Base-by-base conservation (phyloP, 2,113 vertebrate species). In the Vanacampus margaritifer region DNA sequence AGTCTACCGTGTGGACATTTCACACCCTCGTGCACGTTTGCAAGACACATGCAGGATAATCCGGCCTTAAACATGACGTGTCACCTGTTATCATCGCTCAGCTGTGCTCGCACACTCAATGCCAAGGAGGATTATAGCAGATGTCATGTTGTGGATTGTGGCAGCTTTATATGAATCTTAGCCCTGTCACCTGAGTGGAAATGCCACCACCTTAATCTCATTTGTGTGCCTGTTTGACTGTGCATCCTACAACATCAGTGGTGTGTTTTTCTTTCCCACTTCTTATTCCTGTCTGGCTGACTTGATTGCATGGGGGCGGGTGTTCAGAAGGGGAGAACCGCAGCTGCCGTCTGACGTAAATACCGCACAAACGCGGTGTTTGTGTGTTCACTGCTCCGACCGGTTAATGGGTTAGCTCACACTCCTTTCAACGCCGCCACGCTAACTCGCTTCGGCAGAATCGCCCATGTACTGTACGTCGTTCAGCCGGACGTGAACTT, bases 341-440 rank as follows among this genome's bases (percentile, higher is more conserved):
- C 86, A 88, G 87, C 85, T 88, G 87, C 83, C 84, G 82, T 83
- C 80, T 90, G 89, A 89, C 88, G 88, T 83, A 89, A 88, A 90
- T 88, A 84, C 76, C 82, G 84, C 78, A 87, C 86, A 88, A 84
- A 81, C 37, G 76, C 69, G 74, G 72, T 76, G 86, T 84, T 71
- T 79, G 83, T 88, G 86, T 8, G 76, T 78, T 75, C 76, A 83
- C 82, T 76, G 82, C 81, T 67, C 77, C 72, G 69, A 79, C 80
- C 78, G 77, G 80, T 73, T 88, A 88, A 89, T 84, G 75, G 79
- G 65, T 84, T 81, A 78, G 69, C 69, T 84, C 80, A 80, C 79
- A 82, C 80, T 84, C 70, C 67, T 72, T 74, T 72, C 72, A 70
- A 50, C 67, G 24, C 19, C 59, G 66, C 43, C 37, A 24, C 39